Conservation (phyloP, 2,797 vertebrate genomes). For the Diglossa cyanea region DNA sequence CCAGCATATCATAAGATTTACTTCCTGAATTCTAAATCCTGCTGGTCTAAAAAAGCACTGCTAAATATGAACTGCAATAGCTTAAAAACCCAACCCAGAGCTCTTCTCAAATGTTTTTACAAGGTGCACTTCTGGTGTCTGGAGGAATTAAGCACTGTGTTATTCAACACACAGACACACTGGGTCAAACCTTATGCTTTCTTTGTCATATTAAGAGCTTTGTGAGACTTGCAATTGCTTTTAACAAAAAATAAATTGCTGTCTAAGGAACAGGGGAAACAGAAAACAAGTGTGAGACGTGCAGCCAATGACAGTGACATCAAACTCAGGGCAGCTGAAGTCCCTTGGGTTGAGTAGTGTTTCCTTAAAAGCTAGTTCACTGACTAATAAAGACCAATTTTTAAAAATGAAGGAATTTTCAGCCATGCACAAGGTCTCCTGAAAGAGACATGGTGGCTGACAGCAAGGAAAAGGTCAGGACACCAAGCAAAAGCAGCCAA, state of each 20-base stretch:
- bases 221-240: neutral
- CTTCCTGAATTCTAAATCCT: slow-evolving; percentile 16
- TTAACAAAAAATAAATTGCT: neutral
- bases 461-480: neutral
- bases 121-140: neutral
- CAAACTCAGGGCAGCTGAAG: neutral
- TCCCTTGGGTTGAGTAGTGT: neutral
- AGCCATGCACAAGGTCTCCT: neutral
- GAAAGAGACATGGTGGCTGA: neutral
- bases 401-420: neutral
- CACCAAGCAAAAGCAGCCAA: neutral
- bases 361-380: neutral
- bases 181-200: neutral
- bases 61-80: neutral
- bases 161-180: neutral
- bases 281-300: neutral
- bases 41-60: neutral
- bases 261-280: neutral
- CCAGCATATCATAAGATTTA: neutral
- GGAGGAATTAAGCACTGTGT: neutral
- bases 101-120: neutral
- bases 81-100: neutral
- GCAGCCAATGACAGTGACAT: neutral
- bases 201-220: neutral
- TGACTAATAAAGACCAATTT: neutral